Base-by-base conservation (phyloP, 2,113 vertebrate genomes). In the Ciconia maguari region DNA sequence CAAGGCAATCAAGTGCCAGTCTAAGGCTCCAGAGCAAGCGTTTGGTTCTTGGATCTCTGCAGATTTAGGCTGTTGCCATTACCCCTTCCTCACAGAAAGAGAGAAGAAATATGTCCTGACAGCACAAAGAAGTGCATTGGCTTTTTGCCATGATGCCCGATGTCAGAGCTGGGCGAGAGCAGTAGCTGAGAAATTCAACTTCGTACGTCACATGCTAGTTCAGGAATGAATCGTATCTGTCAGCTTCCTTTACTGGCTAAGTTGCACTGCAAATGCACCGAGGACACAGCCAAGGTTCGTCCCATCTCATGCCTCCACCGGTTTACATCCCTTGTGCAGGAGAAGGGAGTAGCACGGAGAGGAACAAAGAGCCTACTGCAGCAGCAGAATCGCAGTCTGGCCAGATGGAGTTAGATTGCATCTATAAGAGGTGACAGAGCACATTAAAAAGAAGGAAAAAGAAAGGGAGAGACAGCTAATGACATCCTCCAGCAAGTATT, bases 401-500 rank as follows among this genome's bases (percentile, higher is more conserved):
- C 11, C 1, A 3, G 22, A 4, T 51, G 41, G 42, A 79, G 61
- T 72, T n/a, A 89, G 38, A 41, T 34, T 7, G 10, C 74, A 72
- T 87, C 65, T 38, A 36, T n/a, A 36, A 49, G 65, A 94, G 49
- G 29, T 83, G 81, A 81, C 87, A 85, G 18, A 76, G 38, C 34
- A 57, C 44, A 70, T 94, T 60, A 89, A 48, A 62, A 66, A 83
- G 34, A 87, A 70, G 10, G 7, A 46, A 83, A 32, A 74, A 72
- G 58, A 95, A 84, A 14, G 18, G 61, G n/a, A 83, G 48, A 93
- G 75, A 80, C 82, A 91, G 78, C 58, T 49, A 58, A 51, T 90
- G 81, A 89, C 81, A 94, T 66, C 72, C 72, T 91, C 38, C 75
- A 95, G 87, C 38, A 91, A 91, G n/a, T 66, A 58, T 46, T 87